Percentiles rank a stretch among this genome's conserved stretches.
Evolutionary conservation across 2,888 invertebrate genomes (phyloP).

Genomic region (Nymphalis urticae): DNA sequence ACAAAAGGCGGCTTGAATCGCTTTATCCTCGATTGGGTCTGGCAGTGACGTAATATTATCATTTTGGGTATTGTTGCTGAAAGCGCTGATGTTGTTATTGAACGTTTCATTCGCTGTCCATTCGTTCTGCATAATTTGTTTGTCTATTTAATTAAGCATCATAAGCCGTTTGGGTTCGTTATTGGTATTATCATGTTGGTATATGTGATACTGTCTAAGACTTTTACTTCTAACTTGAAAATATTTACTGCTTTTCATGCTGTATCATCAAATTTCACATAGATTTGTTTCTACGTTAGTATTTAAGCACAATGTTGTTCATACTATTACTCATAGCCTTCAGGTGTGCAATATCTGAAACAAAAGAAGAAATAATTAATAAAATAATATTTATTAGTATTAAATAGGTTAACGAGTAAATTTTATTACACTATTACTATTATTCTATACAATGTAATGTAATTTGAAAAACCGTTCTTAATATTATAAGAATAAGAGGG

Average conservation of each 20-base stretch:
- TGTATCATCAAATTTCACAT: slow-evolving; percentile 17
- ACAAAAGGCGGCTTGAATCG: slow-evolving; percentile 88
- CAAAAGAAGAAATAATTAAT: slow-evolving; percentile 3
- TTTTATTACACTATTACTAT: neutral
- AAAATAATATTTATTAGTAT: neutral
- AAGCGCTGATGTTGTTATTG: slow-evolving; percentile 51
- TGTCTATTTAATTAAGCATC: slow-evolving; percentile 64
- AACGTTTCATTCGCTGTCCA: slow-evolving; percentile 58
- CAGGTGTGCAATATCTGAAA: slow-evolving; percentile 12
- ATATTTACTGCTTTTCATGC: slow-evolving; percentile 35
- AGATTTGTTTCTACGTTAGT: neutral
- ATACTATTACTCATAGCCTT: neutral
- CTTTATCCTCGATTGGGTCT: slow-evolving; percentile 84
- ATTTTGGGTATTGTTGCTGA: slow-evolving; percentile 49
- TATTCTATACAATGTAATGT: too few relatives aligned
- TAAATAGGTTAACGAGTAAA: neutral
- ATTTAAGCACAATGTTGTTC: neutral
- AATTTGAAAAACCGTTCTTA: too few relatives aligned
- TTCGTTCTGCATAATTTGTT: slow-evolving; percentile 69
- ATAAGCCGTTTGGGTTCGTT: slow-evolving; percentile 63
- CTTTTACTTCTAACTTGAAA: slow-evolving; percentile 36
- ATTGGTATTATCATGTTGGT: slow-evolving; percentile 57
- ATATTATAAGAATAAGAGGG: too few relatives aligned
- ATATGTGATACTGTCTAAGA: slow-evolving; percentile 41
- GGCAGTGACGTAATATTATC: slow-evolving; percentile 48